Evolutionary conservation across 2,888 invertebrate genomes (phyloP).

Genomic region (Blomia tropicalis): DNA sequence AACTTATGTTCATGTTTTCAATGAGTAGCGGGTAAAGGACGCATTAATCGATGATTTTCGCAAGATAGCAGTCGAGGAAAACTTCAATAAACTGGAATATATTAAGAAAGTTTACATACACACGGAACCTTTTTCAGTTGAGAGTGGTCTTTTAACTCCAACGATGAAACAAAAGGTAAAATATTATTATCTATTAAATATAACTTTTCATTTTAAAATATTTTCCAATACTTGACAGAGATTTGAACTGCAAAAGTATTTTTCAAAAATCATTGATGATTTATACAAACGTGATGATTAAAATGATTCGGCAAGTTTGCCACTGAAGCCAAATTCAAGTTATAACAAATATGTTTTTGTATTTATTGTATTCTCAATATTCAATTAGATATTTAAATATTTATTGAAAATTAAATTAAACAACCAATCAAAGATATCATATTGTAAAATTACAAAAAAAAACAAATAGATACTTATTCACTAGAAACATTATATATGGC

Average conservation of each 20-base stretch:
- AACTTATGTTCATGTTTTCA: background rate
- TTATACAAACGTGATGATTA: background rate
- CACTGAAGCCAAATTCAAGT: too few relatives aligned
- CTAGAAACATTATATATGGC: background rate
- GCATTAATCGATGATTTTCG: conserved; percentile 72
- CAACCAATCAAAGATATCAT: background rate
- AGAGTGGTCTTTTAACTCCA: conserved; percentile 39
- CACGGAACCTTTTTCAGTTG: conserved; percentile 37
- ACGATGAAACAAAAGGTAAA: conserved; percentile 37
- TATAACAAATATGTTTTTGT: too few relatives aligned
- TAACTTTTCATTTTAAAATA: background rate
- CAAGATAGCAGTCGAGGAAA: conserved; percentile 68
- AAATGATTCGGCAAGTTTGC: too few relatives aligned
- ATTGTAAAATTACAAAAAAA: background rate
- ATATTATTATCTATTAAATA: background rate
- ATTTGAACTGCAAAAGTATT: conserved; percentile 5
- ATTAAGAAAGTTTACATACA: conserved; percentile 35
- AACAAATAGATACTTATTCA: background rate
- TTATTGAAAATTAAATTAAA: too few relatives aligned
- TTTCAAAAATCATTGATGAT: background rate
- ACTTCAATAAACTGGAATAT: conserved; percentile 47
- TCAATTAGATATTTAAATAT: too few relatives aligned
- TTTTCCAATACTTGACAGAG: background rate
- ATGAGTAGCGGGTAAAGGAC: conserved; percentile 48
- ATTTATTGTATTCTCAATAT: too few relatives aligned